Base-by-base conservation (phyloP, 2,797 vertebrate species). In the Notoglanidium macrostoma region DNA sequence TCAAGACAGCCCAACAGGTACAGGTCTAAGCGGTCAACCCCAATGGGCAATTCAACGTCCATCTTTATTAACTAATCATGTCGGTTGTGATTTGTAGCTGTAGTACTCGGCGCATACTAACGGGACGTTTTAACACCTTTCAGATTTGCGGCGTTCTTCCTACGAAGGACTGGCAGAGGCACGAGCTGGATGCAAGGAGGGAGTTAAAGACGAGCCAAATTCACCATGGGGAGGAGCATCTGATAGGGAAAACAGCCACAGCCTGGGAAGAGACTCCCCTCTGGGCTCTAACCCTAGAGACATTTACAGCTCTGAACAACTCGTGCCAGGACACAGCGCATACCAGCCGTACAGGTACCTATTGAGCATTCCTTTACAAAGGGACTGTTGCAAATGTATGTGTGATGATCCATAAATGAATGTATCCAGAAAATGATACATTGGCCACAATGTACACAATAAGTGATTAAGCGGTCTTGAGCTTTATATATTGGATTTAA, bases 321-420 rank as follows among this genome's bases (percentile, higher is more conserved):
- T 96, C 0, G 96, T 96, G 70, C 96, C 96, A 0, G 92, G 94
- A 0, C 94, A 95, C 0, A 92, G 95, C 0, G 93, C 96, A 55
- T 97, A 96, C 92, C 96, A 96, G 89, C 94, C 94, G 0, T 96
- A 96, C 88, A 96, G 96, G 97, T 97, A 92, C 93, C 87, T 11
- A 70, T 35, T 0, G 57, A 21, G 26, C 26, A 29, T 83, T 63
- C 23, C 44, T 11, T 65, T 65, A n/a, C 5, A 21, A 59, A 11
- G 7, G 15, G 5, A 65, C 72, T 19, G 79, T 63, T 17, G 35
- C 23, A 26, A 59, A 26, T 46, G 2, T 80, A 44, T 40, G 3
- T 57, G 32, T 51, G 26, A 54, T 29, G 46, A 26, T 51, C 0
- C 40, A 1, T 67, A 7, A 59, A 40, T 70, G 65, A 32, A 32